These are phyloP conservation scores for Galeruca laticollis DNA, from an alignment of 2,888 invertebrate species.

Conservation along the genomic window DNA sequence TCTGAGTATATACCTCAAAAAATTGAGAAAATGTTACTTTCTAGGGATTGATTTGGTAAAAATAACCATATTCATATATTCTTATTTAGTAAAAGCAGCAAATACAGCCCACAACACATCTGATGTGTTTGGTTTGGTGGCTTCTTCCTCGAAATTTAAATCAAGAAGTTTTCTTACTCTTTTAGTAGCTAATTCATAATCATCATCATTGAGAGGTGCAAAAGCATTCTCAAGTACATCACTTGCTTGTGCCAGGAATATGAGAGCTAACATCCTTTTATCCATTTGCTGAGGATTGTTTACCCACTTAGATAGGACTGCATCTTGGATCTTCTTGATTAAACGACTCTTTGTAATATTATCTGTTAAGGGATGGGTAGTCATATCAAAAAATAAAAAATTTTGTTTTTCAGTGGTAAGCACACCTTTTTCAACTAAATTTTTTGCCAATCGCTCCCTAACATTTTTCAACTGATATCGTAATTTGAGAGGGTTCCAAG, in stretches of 20 bases:
- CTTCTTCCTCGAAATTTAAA: slow-evolving; percentile 96
- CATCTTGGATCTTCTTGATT: slow-evolving; percentile 99
- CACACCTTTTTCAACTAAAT: slow-evolving; percentile 99
- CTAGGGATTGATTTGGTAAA: slow-evolving; percentile 16
- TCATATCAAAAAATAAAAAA: slow-evolving; percentile 99
- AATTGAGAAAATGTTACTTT: background rate
- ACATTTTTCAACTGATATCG: slow-evolving; percentile 99
- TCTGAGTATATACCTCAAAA: slow-evolving; percentile 10
- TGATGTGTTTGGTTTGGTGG: slow-evolving; percentile 89
- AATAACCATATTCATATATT: slow-evolving; percentile 19
- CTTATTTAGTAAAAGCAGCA: slow-evolving; percentile 96
- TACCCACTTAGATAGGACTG: slow-evolving; percentile 95
- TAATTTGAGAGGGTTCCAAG: slow-evolving; percentile 99
- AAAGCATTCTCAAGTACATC: slow-evolving; percentile 99
- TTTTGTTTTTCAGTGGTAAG: slow-evolving; percentile 99
- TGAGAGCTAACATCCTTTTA: slow-evolving; percentile 90
- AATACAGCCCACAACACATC: slow-evolving; percentile 99
- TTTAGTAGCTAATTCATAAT: slow-evolving; percentile 98
- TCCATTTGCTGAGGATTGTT: slow-evolving; percentile 99
- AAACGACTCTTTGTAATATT: slow-evolving; percentile 94
- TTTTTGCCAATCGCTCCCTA: slow-evolving; percentile 97
- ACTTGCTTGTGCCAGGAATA: slow-evolving; percentile 96
- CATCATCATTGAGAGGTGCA: slow-evolving; percentile 95
- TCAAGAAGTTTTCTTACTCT: slow-evolving; percentile 96
- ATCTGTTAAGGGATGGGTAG: slow-evolving; percentile 98